Evolutionary conservation across 2,113 vertebrate genomes (phyloP).

Genomic region (Bettongia penicillata): DNA sequence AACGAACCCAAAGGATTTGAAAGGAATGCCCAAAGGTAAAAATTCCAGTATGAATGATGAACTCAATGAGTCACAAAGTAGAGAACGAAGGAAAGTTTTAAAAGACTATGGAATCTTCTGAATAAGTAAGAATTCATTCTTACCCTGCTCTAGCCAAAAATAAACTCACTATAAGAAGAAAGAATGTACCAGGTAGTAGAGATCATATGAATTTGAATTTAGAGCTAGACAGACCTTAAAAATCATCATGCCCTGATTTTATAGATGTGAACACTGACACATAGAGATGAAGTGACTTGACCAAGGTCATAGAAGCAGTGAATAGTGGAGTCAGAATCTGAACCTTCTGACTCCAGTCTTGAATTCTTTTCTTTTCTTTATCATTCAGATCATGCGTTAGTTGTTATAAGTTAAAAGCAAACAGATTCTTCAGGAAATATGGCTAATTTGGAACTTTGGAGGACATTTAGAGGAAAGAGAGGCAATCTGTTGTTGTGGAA

Average conservation of each 20-base stretch:
- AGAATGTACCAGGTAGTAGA: neutral
- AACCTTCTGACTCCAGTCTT: neutral
- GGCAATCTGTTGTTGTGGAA: neutral
- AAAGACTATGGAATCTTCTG: neutral
- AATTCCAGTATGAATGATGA: neutral
- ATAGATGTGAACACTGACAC: neutral
- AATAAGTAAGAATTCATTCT: neutral
- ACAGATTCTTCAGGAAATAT: neutral
- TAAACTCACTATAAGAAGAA: neutral
- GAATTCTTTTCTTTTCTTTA: neutral
- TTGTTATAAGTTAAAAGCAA: neutral
- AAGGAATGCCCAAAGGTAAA: constrained; percentile 24
- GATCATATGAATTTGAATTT: neutral
- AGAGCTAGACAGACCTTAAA: neutral
- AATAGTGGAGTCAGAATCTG: neutral
- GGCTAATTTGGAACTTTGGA: neutral
- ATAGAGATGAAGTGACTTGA: neutral
- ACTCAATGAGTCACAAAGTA: neutral
- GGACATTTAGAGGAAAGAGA: neutral
- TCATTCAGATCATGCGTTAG: neutral
- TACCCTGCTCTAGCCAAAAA: neutral
- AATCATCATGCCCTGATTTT: neutral
- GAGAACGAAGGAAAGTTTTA: neutral
- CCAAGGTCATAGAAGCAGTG: neutral
- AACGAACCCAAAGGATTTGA: neutral